Base-by-base conservation (phyloP, 2,797 vertebrate species). In the Phrynocephalus guinanensis region DNA sequence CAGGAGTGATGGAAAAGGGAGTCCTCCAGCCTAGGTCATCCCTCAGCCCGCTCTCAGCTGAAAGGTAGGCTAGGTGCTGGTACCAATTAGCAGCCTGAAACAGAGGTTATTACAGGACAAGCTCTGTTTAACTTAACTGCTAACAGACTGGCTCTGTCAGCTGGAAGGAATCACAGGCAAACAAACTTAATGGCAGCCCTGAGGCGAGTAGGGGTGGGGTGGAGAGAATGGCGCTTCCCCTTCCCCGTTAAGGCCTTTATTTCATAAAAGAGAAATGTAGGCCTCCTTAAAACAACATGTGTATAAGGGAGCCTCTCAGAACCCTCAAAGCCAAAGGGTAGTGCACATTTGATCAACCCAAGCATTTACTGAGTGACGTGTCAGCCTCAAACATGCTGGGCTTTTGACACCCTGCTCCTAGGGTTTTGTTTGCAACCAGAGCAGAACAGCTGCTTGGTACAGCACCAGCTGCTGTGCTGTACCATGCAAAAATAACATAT, bases 81-180 rank as follows among this genome's bases (percentile, higher is more conserved):
- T 95, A 93, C 93, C 90, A 95, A 95, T 95, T 95, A 95, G 91
- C 91, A 91, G 93, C 82, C 88, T 86, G 89, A 89, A 85, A 68
- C 0, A 60, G 92, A 86, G 95, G 95, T 96, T 95, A 96, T 95
- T 95, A 95, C 95, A 95, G 95, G 95, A 96, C 94, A 95, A 94
- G 92, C 90, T 95, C 94, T 90, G 93, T 94, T 95, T 94, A 91
- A 93, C 94, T 94, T 95, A 95, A 95, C 94, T 93, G 93, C 93
- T 94, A 93, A 94, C 95, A 95, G 95, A 91, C 92, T 89, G 88
- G 79, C 91, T 92, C 92, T 94, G 94, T 95, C 95, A 95, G 95
- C 95, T 96, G 96, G 96, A 96, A 95, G 91, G 94, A 96, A 96
- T 96, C 95, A 95, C 89, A 92, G 93, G 91, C 95, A 93, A 95